Percentiles rank a stretch among this genome's conserved stretches.
Conservation (phyloP, 2,113 vertebrate genomes). For the Neogale vison region DNA sequence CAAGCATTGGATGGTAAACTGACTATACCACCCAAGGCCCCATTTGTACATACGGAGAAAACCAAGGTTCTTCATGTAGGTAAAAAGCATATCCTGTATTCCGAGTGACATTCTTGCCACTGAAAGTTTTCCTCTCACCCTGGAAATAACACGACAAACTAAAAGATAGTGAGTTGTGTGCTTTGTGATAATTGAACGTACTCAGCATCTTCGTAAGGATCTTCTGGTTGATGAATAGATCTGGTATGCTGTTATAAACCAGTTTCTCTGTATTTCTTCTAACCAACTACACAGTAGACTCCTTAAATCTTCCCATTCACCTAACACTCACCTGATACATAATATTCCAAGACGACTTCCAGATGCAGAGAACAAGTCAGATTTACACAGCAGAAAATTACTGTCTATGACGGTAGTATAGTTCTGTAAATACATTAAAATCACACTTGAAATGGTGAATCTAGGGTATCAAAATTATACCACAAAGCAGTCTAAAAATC, state of each 20-base stretch:
- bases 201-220: not conserved
- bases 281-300: not conserved
- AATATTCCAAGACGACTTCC: not conserved
- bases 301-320: constrained; percentile 11
- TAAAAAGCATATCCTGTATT: not conserved
- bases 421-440: not conserved
- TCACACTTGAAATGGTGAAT: not conserved
- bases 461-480: not conserved
- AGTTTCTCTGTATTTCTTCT: not conserved
- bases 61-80: not conserved
- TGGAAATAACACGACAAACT: too few relatives aligned
- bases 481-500: not conserved
- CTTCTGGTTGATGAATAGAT: not conserved
- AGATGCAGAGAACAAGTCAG: not conserved
- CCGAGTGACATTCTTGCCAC: too few relatives aligned
- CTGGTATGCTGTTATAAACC: not conserved
- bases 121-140: too few relatives aligned
- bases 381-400: constrained; percentile 17
- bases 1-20: not conserved
- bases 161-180: too few relatives aligned
- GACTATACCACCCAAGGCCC: rapidly evolving
- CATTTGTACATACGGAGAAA: constrained; percentile 16
- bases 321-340: not conserved
- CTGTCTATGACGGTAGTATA: not conserved
- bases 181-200: too few relatives aligned